These are phyloP conservation scores for Frankliniella intonsa DNA, from an alignment of 2,888 invertebrate species.

Conservation along the genomic window DNA sequence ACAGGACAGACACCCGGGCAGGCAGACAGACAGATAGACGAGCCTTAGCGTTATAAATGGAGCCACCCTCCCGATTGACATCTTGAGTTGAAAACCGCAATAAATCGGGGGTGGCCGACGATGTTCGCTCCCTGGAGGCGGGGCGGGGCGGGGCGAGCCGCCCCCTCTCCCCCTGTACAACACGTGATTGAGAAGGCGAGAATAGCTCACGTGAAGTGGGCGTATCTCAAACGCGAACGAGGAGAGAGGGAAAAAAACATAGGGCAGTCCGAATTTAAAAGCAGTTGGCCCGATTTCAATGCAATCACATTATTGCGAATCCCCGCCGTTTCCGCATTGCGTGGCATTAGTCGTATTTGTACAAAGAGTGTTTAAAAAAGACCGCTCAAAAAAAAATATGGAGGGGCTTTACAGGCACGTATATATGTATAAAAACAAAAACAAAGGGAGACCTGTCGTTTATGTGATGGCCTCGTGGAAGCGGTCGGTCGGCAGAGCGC, in stretches of 20 bases:
- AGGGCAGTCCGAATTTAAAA: too few relatives aligned
- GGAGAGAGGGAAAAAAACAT: too few relatives aligned
- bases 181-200: too few relatives aligned
- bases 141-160: neutral
- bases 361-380: too few relatives aligned
- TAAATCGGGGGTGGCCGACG: constrained; percentile 6
- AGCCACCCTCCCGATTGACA: constrained; percentile 6
- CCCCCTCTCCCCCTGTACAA: neutral
- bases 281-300: too few relatives aligned
- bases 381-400: too few relatives aligned
- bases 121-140: neutral
- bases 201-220: neutral
- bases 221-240: neutral
- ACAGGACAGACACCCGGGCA: neutral
- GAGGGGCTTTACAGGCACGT: too few relatives aligned
- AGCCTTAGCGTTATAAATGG: neutral
- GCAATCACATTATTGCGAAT: neutral
- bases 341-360: too few relatives aligned
- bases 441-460: too few relatives aligned
- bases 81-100: neutral
- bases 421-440: too few relatives aligned
- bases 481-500: too few relatives aligned
- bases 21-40: neutral
- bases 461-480: too few relatives aligned
- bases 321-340: neutral